Evolutionary conservation across 2,113 vertebrate genomes (phyloP).

Genomic region (Theropithecus gelada): DNA sequence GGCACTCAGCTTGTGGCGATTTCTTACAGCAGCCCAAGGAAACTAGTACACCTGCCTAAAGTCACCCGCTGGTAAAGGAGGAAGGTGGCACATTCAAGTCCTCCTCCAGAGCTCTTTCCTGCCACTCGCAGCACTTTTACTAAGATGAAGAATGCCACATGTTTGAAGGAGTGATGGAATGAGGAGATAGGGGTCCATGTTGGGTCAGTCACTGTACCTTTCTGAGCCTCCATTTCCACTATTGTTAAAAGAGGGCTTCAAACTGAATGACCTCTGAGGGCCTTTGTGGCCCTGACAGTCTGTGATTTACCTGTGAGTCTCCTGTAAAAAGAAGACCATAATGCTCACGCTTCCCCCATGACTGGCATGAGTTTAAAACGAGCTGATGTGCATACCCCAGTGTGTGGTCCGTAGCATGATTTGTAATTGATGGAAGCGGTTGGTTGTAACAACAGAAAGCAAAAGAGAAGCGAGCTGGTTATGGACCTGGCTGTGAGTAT

Average conservation of each 20-base stretch:
- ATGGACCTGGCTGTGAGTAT: rapidly evolving
- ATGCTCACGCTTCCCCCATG: not conserved
- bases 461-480: not conserved
- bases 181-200: rapidly evolving
- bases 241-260: not conserved
- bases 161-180: not conserved
- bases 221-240: not conserved
- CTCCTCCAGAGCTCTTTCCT: not conserved
- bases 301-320: not conserved
- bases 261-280: not conserved
- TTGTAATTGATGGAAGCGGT: rapidly evolving
- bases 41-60: not conserved
- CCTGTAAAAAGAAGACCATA: not conserved
- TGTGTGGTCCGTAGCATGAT: rapidly evolving
- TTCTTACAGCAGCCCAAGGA: not conserved
- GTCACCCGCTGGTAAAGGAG: not conserved
- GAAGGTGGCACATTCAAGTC: rapidly evolving
- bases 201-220: not conserved
- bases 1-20: not conserved
- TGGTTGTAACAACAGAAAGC: not conserved
- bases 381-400: not conserved
- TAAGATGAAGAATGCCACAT: not conserved
- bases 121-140: not conserved
- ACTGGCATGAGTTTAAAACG: rapidly evolving
- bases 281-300: not conserved